Percentiles rank a stretch among this genome's conserved stretches.
Evolutionary conservation across 2,113 vertebrate genomes (phyloP).

Genomic region (Pollachius pollachius): DNA sequence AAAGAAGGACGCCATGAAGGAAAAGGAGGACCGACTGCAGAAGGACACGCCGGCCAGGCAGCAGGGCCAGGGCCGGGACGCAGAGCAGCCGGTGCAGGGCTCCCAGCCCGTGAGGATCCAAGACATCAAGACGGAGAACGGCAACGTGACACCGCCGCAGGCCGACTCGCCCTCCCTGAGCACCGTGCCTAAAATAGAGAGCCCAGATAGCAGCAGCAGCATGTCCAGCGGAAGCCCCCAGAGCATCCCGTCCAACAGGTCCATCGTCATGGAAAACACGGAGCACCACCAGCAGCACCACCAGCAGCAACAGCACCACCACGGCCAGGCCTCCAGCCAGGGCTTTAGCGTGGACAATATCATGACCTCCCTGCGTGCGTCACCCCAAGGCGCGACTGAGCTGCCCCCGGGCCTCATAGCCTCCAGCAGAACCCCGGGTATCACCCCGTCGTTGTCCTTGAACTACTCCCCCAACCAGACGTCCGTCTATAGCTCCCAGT

Average conservation of each 20-base stretch:
- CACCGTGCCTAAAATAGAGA: conserved; percentile 90
- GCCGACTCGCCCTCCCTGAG: conserved; percentile 81
- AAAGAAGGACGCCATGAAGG: conserved; percentile 90
- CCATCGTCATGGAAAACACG: conserved; percentile 81
- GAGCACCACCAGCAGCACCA: conserved; percentile 70
- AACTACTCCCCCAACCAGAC: conserved; percentile 86
- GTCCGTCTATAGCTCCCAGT: conserved; percentile 85
- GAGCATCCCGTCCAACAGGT: conserved; percentile 79
- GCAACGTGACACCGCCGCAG: conserved; percentile 84
- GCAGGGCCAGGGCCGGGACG: conserved; percentile 66
- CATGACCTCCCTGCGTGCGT: conserved; percentile 90
- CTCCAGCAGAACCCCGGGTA: conserved; percentile 77
- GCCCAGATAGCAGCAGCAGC: conserved; percentile 89
- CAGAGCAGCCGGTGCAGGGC: conserved; percentile 67
- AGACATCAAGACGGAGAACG: conserved; percentile 96
- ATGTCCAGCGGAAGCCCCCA: conserved; percentile 86
- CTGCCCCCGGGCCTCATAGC: conserved; percentile 75
- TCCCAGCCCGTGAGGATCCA: conserved; percentile 85
- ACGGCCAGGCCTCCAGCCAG: conserved; percentile 73
- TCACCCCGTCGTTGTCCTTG: conserved; percentile 82
- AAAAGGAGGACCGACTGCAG: conserved; percentile 86
- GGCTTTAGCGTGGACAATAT: conserved; percentile 97
- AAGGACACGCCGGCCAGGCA: conserved; percentile 78
- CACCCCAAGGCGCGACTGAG: conserved; percentile 82
- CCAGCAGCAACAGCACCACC: conserved; percentile 67